Evolutionary conservation across 1,140 invertebrate species (phyloP), one percentile per base, ranked within the genome.

Genomic region (Neodiprion lecontei): DNA sequence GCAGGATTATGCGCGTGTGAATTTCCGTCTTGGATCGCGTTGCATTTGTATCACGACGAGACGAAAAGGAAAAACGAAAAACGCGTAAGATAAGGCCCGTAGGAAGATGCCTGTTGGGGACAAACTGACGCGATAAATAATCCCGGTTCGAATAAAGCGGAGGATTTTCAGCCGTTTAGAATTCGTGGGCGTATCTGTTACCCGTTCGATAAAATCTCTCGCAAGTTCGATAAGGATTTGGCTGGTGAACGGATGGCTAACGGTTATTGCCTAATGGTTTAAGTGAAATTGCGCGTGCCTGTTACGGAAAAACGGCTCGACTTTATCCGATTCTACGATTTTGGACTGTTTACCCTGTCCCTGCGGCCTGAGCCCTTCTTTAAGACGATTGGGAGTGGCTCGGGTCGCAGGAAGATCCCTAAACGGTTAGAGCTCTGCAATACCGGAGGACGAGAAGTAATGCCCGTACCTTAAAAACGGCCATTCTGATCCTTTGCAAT

Each of bases 241-340:
- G 23, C 67, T 12, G 12, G 28, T 14, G 21, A 69, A 69, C 21
- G 14, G 70, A 23, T 12, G 21, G 70, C 70, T 71, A 71, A 47
- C 48, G 70, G 23, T 71, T 71, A 71, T 71, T 71, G 70, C 70
- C 70, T 7, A 48, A 48, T n/a, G 21, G 68, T 40, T 12, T 71
- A 71, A 71, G 70, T 23, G 70, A 23, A 71, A 71, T 49, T 71
- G 70, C 70, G 23, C 70, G 40, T 49, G 28, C 28, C 28, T 40
- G 4, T 61, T 61, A 14, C 53, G 53, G 53, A 61, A 61, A 5
- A 61, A 8, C 53, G 11, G 53, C 9, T 61, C n/a, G 11, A 61
- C n/a, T 17, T 61, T 61, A 61, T 61, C n/a, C 7, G 53, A 61
- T 61, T 17, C 11, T 61, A 61, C 53, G 53, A 17, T 61, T 61